Base-by-base conservation (phyloP, 2,888 invertebrate species). In the Aelia acuminata region DNA sequence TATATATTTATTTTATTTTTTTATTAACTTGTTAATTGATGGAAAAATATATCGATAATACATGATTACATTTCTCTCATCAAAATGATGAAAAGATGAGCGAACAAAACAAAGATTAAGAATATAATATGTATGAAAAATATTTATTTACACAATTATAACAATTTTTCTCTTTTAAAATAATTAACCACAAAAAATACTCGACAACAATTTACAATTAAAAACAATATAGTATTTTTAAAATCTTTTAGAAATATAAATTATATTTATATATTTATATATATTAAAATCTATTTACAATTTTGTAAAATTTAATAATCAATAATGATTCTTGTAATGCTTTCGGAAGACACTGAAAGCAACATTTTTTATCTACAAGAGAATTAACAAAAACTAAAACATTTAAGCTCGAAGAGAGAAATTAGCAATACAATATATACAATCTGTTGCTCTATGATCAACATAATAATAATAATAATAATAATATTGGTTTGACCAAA, bases 321-420 rank as follows among this genome's bases (percentile, higher is more conserved):
- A 80, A 80, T 80, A 80, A 80, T 80, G n/a, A 43, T 80, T 80
- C 43, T 47, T 18, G 26, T 43, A 26, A 87, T 49, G 63, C 70
- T 49, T 87, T 87, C 53, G 75, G 87, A 87, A 87, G 87, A 87
- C 87, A 87, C 87, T 47, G 75, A 87, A 87, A 87, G 87, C 87
- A 70, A 85, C 47, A 85, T 85, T 22, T 85, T n/a, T 31, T 50
- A 53, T 53, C 50, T 85, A 53, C 85, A 85, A 50, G 85, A 85
- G 20, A 85, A 85, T 26, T 47, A 87, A 87, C 35, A 87, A 87
- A 48, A 87, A 49, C 53, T 87, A 87, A 87, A 80, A 80, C 80
- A 80, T 63, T 47, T 87, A 70, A 87, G 87, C 87, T 63, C 75
- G 87, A 63, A 57, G 48, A 50, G 31, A 87, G 53, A 87, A 50